phyloP scores from a whole-genome alignment of 2,888 invertebrate species.

The Agrotis segetum region DNA sequence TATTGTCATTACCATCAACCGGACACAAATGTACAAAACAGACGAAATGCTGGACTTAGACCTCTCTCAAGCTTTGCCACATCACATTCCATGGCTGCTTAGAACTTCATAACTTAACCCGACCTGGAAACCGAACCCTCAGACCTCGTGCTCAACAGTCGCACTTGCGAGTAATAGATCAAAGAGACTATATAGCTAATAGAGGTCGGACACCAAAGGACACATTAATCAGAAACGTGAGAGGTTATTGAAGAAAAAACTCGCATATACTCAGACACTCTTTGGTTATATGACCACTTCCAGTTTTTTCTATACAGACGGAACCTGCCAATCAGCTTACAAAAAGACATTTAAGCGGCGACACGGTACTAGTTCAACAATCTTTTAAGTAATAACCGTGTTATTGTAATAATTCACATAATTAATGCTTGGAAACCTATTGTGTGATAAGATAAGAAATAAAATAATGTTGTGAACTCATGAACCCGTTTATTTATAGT shows the following conservation, averaged over 20 bases:
- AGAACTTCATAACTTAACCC: no score
- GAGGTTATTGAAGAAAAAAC: constrained; percentile 33
- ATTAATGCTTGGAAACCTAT: constrained; percentile 26
- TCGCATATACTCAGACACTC: not conserved
- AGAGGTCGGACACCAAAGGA: constrained; percentile 18
- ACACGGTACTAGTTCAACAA: constrained; percentile 42
- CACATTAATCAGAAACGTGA: constrained; percentile 9
- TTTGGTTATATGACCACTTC: constrained; percentile 12
- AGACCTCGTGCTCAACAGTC: no score
- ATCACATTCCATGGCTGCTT: no score
- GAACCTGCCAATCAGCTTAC: constrained; percentile 31
- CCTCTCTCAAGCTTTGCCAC: no score
- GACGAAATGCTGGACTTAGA: no score
- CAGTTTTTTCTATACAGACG: constrained; percentile 17
- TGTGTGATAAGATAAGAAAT: constrained; percentile 50
- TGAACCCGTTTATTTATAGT: constrained; percentile 56
- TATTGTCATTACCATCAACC: no score
- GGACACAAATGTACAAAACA: no score
- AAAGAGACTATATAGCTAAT: no score
- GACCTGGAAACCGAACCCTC: no score
- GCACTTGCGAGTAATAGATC: no score
- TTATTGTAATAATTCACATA: constrained; percentile 17
- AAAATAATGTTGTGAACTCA: constrained; percentile 52
- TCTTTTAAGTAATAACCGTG: constrained; percentile 20
- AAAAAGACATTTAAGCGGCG: constrained; percentile 1